A percentile compares a stretch with the other conserved stretches of the same genome.
phyloP scores from a whole-genome alignment of 2,888 invertebrate species.

The Cephus nigrinus region DNA sequence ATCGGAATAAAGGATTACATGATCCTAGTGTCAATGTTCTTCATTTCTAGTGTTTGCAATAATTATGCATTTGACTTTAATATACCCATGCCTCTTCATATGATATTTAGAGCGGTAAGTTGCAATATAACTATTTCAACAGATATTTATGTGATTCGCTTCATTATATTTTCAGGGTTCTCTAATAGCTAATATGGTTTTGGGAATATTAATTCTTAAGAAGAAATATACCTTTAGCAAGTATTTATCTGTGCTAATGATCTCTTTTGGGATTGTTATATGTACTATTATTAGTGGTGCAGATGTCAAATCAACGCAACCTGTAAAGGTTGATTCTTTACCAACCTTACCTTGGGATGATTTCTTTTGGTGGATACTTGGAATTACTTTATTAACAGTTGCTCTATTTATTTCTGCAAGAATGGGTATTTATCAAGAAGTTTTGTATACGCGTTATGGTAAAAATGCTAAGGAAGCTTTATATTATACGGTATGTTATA shows the following conservation, averaged over 20 bases:
- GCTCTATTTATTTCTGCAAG: constrained; percentile 93
- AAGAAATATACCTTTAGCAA: constrained; percentile 85
- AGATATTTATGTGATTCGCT: constrained; percentile 9
- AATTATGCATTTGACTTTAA: constrained; percentile 97
- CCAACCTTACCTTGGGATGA: constrained; percentile 65
- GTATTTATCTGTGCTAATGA: constrained; percentile 91
- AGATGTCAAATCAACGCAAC: constrained; percentile 71
- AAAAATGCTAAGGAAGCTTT: constrained; percentile 92
- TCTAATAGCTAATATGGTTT: constrained; percentile 94
- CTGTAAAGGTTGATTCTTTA: constrained; percentile 60
- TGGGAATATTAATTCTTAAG: constrained; percentile 91
- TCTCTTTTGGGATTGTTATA: constrained; percentile 90
- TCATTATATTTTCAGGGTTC: constrained; percentile 78
- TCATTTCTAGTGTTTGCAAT: constrained; percentile 89
- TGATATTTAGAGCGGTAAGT: constrained; percentile 95
- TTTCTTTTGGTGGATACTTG: constrained; percentile 75
- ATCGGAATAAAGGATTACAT: constrained; percentile 85
- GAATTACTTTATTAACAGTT: constrained; percentile 85
- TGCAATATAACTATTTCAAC: neutral
- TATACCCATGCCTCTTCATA: constrained; percentile 97
- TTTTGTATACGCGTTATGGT: constrained; percentile 83
- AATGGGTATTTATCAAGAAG: constrained; percentile 96
- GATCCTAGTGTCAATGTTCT: constrained; percentile 88
- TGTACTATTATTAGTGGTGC: constrained; percentile 90
- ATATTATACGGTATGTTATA: constrained; percentile 77